Evolutionary conservation across 2,113 vertebrate species (phyloP).

Genomic region (Hydrochoerus hydrochaeris): DNA sequence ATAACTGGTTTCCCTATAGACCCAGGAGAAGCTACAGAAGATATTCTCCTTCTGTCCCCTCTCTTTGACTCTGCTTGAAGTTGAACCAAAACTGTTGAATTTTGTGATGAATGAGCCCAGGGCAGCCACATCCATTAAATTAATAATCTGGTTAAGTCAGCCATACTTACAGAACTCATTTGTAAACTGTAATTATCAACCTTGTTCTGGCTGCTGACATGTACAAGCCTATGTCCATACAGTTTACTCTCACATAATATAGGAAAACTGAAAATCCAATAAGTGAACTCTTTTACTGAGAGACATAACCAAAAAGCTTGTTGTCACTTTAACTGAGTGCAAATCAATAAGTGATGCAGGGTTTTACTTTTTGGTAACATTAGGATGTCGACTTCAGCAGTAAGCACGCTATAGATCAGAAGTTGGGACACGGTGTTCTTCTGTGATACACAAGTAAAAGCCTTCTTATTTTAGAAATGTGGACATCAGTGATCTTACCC

Average conservation of each 20-base stretch:
- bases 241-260: slow-evolving; percentile 78
- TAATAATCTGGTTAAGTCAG: slow-evolving; percentile 65
- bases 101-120: neutral
- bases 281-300: slow-evolving; percentile 81
- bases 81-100: neutral
- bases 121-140: neutral
- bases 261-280: slow-evolving; percentile 84
- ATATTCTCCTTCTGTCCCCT: neutral
- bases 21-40: neutral
- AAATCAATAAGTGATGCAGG: slow-evolving; percentile 87
- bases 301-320: slow-evolving; percentile 84
- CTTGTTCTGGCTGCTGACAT: slow-evolving; percentile 44
- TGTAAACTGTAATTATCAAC: slow-evolving; percentile 66
- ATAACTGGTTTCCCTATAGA: neutral
- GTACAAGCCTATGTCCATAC: neutral
- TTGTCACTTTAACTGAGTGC: slow-evolving; percentile 85
- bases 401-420: slow-evolving; percentile 83
- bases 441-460: slow-evolving; percentile 71
- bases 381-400: slow-evolving; percentile 87
- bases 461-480: slow-evolving; percentile 73
- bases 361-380: slow-evolving; percentile 85
- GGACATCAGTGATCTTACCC: neutral
- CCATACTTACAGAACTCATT: slow-evolving; percentile 74
- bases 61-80: neutral
- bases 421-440: slow-evolving; percentile 74